Evolutionary conservation across 2,888 invertebrate species (phyloP).

Genomic region (Callosobruchus maculatus): DNA sequence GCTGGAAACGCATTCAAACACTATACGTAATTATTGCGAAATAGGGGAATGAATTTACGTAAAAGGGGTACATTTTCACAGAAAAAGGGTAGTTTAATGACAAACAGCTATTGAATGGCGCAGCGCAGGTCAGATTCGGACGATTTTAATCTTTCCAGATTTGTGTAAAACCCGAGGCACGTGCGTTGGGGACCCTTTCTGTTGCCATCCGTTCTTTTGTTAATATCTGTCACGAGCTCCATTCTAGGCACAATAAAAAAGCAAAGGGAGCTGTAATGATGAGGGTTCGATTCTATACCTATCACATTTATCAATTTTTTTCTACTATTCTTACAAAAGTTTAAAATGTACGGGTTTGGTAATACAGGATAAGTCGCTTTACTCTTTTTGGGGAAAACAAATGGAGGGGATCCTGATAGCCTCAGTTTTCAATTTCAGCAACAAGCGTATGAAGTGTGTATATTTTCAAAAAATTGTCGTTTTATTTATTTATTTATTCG

Average conservation of each 20-base stretch:
- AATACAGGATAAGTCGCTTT: neutral
- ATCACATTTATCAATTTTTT: neutral
- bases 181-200: slow-evolving; percentile 14
- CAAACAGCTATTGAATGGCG: slow-evolving; percentile 38
- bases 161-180: slow-evolving; percentile 33
- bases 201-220: neutral
- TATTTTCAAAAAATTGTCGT: too few relatives aligned
- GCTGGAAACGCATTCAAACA: slow-evolving; percentile 42
- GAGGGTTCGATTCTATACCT: neutral
- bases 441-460: too few relatives aligned
- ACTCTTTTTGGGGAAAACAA: neutral
- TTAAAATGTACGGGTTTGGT: neutral
- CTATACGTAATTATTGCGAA: slow-evolving; percentile 48
- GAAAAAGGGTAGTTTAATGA: slow-evolving; percentile 44
- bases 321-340: neutral
- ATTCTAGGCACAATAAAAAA: neutral
- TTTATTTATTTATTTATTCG: too few relatives aligned
- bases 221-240: neutral
- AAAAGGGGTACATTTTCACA: slow-evolving; percentile 46
- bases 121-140: slow-evolving; percentile 20
- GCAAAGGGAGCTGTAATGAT: neutral
- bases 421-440: too few relatives aligned
- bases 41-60: slow-evolving; percentile 47
- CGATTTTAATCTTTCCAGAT: slow-evolving; percentile 32
- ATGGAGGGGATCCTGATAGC: too few relatives aligned